These are phyloP conservation scores for Siderastrea radians DNA, from an alignment of 92 coral and sea anemone genomes.

Conservation along the genomic window DNA sequence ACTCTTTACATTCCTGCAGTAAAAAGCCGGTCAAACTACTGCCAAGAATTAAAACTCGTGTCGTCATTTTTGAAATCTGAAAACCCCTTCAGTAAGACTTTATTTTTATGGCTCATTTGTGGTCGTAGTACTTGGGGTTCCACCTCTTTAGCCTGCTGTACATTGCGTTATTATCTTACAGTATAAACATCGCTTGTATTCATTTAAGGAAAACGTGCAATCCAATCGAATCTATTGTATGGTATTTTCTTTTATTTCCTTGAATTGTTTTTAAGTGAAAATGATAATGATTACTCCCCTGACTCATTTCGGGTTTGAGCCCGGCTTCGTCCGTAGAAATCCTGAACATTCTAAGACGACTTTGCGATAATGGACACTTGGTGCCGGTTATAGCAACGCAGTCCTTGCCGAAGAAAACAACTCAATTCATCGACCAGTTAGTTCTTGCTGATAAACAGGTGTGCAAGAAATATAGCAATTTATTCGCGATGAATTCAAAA, in stretches of 20 bases:
- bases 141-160: too few relatives aligned
- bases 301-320: constrained; percentile 15
- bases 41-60: too few relatives aligned
- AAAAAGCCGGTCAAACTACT: too few relatives aligned
- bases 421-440: constrained; percentile 11
- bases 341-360: constrained; percentile 1
- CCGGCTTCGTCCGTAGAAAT: constrained; percentile 16
- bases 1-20: too few relatives aligned
- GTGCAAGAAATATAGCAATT: not conserved
- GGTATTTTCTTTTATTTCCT: too few relatives aligned
- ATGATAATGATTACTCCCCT: not conserved
- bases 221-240: too few relatives aligned
- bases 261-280: not conserved
- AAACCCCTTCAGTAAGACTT: too few relatives aligned
- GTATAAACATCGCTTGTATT: too few relatives aligned
- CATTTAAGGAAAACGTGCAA: not conserved
- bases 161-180: too few relatives aligned
- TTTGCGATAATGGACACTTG: constrained; percentile 23
- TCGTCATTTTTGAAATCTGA: too few relatives aligned
- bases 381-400: constrained; percentile 17
- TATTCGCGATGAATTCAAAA: not conserved
- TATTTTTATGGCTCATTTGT: too few relatives aligned
- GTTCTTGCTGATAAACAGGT: constrained; percentile 34
- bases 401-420: constrained; percentile 2
- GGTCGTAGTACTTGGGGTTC: too few relatives aligned